phyloP scores from a whole-genome alignment of 2,797 vertebrate species.

The Megalops cyprinoides region DNA sequence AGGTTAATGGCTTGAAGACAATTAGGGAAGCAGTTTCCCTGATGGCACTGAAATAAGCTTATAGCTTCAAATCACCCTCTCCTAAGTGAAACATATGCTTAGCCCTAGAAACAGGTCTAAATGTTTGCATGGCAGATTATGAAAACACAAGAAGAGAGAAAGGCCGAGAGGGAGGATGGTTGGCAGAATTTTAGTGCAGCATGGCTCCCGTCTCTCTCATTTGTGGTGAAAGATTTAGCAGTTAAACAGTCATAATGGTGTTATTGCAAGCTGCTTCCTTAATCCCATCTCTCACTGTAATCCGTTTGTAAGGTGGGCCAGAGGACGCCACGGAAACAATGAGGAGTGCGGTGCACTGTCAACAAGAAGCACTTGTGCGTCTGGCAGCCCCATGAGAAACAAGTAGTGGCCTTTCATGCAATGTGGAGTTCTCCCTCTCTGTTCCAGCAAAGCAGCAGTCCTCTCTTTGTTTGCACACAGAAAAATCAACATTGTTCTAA shows the following conservation, averaged over 20 bases:
- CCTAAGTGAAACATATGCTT: not conserved
- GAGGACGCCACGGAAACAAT: no score
- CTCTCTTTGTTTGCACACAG: constrained; percentile 4
- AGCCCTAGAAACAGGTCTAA: not conserved
- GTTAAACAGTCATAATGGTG: not conserved
- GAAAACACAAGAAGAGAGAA: not conserved
- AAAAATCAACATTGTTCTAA: constrained; percentile 29
- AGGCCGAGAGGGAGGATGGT: not conserved
- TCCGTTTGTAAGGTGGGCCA: constrained; percentile 15
- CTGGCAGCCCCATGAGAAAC: not conserved
- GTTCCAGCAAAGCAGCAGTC: not conserved
- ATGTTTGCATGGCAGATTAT: not conserved
- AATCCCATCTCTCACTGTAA: constrained; percentile 22
- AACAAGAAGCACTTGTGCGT: not conserved
- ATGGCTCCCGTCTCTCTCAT: not conserved
- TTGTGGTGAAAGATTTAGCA: constrained; percentile 14
- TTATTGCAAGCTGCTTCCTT: not conserved
- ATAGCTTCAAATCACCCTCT: no score
- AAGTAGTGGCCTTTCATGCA: not conserved
- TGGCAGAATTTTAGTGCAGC: constrained; percentile 17
- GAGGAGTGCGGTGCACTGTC: not conserved
- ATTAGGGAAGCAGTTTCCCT: no score
- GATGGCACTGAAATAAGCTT: no score
- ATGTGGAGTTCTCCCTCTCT: not conserved
- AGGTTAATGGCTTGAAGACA: not conserved